These are phyloP conservation scores for Nephrotoma guestfalica DNA, from an alignment of 2,888 invertebrate species.

Conservation along the genomic window DNA sequence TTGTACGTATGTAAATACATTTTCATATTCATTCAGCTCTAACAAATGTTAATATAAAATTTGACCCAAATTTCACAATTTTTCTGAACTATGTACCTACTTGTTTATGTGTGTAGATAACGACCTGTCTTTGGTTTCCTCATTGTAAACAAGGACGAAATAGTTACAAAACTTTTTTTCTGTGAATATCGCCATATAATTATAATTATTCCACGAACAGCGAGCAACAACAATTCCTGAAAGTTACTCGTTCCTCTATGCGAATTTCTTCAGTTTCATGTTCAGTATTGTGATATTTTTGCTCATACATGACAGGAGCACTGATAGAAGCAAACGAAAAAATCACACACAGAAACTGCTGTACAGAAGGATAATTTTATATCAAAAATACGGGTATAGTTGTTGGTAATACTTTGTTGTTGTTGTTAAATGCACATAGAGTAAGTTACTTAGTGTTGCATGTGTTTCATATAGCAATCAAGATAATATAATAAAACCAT, in stretches of 20 bases:
- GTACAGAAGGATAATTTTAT: neutral
- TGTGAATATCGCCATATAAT: neutral
- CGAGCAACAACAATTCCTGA: neutral
- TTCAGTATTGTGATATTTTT: neutral
- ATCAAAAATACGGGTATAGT: neutral
- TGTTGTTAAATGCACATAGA: neutral
- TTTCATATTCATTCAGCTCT: too few species aligned
- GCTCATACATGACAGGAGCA: neutral
- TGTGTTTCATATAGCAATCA: neutral
- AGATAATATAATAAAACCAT: neutral
- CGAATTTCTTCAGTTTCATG: neutral
- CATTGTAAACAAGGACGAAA: neutral
- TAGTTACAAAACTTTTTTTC: neutral
- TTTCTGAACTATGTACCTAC: neutral
- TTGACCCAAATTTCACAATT: neutral
- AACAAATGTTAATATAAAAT: neutral
- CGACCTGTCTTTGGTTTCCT: neutral
- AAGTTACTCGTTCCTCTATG: neutral
- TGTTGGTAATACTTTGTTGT: neutral
- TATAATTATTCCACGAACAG: neutral
- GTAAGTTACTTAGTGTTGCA: neutral
- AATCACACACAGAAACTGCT: neutral
- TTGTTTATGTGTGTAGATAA: neutral
- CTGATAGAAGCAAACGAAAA: neutral
- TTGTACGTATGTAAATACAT: too few species aligned